Conservation (phyloP, 2,797 vertebrate species). For the Babyrousa celebensis region DNA sequence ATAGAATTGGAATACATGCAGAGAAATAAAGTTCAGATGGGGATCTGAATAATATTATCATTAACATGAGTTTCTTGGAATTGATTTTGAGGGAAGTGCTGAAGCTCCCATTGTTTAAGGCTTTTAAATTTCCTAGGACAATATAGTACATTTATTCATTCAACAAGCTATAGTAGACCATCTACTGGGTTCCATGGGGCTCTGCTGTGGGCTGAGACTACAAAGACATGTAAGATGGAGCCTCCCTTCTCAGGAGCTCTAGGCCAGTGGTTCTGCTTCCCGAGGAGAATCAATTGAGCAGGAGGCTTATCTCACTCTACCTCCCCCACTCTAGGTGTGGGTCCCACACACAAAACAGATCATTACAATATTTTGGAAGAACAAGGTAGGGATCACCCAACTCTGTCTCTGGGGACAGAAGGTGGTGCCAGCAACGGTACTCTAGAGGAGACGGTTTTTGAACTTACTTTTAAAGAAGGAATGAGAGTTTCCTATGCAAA, state of each 20-base stretch:
- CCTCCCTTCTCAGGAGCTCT: neutral
- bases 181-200: neutral
- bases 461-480: neutral
- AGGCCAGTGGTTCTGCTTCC: neutral
- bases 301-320: neutral
- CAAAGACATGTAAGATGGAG: neutral
- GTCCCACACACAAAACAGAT: neutral
- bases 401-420: neutral
- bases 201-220: neutral
- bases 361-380: neutral
- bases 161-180: neutral
- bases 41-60: neutral
- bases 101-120: neutral
- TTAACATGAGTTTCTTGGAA: slow-evolving; percentile 48
- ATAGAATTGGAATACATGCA: neutral
- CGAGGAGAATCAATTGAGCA: neutral
- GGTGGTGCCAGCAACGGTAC: neutral
- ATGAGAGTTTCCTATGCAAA: neutral
- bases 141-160: neutral
- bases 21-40: neutral
- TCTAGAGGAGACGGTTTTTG: neutral
- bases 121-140: neutral
- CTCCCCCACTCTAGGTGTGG: neutral
- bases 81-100: slow-evolving; percentile 5
- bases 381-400: neutral